A percentile compares a stretch with the other conserved stretches of the same genome.
phyloP scores from a whole-genome alignment of 2,113 vertebrate genomes.

The Lophochroa leadbeateri region DNA sequence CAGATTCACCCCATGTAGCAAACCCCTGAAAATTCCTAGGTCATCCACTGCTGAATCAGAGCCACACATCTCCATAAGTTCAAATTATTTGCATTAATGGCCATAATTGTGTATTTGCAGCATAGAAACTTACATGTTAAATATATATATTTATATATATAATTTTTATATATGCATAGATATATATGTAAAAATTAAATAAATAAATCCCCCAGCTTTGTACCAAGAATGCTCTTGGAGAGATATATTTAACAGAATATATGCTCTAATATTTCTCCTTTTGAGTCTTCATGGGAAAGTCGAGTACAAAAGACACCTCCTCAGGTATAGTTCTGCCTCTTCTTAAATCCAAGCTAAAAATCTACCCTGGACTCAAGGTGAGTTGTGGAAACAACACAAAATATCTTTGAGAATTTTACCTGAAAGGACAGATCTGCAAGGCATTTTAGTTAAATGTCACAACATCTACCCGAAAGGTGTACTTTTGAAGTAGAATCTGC shows the following conservation, averaged over 20 bases:
- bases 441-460: not conserved
- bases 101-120: not conserved
- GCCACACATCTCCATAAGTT: not conserved
- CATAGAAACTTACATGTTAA: not conserved
- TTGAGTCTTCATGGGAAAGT: not conserved
- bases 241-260: not conserved
- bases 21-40: not conserved
- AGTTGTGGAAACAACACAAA: accelerated
- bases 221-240: not conserved
- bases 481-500: not conserved
- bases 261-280: not conserved
- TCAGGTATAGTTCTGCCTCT: not conserved
- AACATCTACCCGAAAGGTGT: not conserved
- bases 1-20: not conserved
- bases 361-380: not conserved
- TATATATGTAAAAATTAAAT: not conserved
- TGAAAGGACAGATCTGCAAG: not conserved
- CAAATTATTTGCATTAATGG: not conserved
- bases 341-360: not conserved
- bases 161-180: too few relatives aligned
- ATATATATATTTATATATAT: not conserved
- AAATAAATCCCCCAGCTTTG: not conserved
- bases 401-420: not conserved
- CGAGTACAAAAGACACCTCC: not conserved
- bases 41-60: not conserved